Base-by-base conservation (phyloP, 2,888 invertebrate species). In the Achlya flavicornis region DNA sequence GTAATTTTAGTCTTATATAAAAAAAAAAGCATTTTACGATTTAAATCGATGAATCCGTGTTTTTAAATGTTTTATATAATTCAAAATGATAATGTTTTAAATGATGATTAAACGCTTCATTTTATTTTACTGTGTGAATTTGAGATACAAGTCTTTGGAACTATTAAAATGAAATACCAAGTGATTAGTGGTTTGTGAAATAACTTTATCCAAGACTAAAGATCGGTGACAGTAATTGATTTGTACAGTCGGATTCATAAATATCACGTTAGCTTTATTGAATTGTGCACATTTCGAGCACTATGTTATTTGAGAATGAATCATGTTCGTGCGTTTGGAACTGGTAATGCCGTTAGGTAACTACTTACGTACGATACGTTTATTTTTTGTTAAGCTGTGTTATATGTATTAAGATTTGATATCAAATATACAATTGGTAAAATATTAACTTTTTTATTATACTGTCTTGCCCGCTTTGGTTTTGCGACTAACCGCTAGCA, bases 371-470 rank as follows among this genome's bases (percentile, higher is more conserved):
- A 26, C 26, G 26, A 26, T 67, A 66, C 64, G 57, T 66, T 78
- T 81, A 70, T 73, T 80, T 82, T 86, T 83, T 79, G 83, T 90
- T 90, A 88, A 91, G 88, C 88, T 88, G 87, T 90, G 88, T 88
- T 89, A 87, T 87, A 87, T 88, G 81, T 88, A 79, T 79, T 91
- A 92, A 92, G 91, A 89, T 93, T 93, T 93, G 89, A 93, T 93
- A 93, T 90, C 90, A 92, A 93, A 92, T 93, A 93, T 93, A 93
- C 92, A 92, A 90, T 91, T 91, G 85, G 84, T 89, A 86, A 46
- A 86, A 77, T 86, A 70, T 67, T 64, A 41, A 59, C 73, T 63
- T 70, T 85, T 79, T 77, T 73, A 75, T 80, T 82, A 3, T 35
- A 35, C 35, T 26, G 26, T 26, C 26, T n/a, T 26, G 26, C 26